A percentile compares a stretch with the other conserved stretches of the same genome.
These are phyloP conservation scores for Tachycineta bicolor DNA, from an alignment of 2,113 vertebrate species.

Conservation along the genomic window DNA sequence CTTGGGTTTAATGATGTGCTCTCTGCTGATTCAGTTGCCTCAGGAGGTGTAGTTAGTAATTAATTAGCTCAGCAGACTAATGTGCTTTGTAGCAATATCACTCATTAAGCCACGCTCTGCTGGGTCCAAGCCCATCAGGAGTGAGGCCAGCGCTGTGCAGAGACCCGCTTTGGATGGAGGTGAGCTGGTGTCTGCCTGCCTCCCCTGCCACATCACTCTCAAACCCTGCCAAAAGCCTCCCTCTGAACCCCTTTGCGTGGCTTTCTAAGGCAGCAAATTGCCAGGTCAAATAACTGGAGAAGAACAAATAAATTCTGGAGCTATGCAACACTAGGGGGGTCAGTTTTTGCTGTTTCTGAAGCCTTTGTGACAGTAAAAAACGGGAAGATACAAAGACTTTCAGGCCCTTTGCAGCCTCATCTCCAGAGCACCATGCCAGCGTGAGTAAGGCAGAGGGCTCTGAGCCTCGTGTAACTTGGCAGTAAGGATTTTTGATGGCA, in stretches of 20 bases:
- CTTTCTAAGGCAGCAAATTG: background rate
- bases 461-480: background rate
- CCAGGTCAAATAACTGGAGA: background rate
- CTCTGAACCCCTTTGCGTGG: background rate
- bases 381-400: background rate
- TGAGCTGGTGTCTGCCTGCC: background rate
- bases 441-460: background rate
- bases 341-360: background rate
- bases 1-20: background rate
- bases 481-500: background rate
- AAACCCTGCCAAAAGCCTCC: background rate
- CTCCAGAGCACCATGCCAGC: background rate
- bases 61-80: slow-evolving; percentile 9
- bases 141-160: fast-evolving
- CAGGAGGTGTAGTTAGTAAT: background rate
- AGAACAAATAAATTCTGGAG: background rate
- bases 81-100: background rate
- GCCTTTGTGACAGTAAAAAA: background rate
- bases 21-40: background rate
- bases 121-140: background rate
- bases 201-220: background rate
- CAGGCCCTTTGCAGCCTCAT: background rate
- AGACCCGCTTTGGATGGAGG: background rate
- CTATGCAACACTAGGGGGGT: background rate
- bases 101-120: background rate